These are phyloP conservation scores for Ligdia adustata DNA, from an alignment of 2,888 invertebrate genomes.

Conservation along the genomic window DNA sequence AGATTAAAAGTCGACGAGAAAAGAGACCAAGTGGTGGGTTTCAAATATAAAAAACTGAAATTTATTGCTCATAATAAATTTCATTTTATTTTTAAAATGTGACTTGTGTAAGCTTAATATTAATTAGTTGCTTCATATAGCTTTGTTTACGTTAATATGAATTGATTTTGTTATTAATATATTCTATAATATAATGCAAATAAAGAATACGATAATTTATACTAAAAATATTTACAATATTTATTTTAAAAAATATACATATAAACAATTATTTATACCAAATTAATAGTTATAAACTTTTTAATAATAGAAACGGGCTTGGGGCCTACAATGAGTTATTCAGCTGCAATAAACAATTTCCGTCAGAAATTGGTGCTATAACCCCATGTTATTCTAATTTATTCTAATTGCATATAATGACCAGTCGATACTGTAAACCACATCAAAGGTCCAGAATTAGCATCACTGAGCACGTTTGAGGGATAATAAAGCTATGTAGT, in stretches of 20 bases:
- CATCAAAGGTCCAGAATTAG: conserved; percentile 78
- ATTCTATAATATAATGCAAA: too few species aligned
- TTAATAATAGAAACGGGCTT: not conserved
- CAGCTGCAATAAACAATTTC: conserved; percentile 14
- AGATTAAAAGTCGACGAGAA: conserved; percentile 70
- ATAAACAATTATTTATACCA: too few species aligned
- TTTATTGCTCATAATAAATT: conserved; percentile 24
- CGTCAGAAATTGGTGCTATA: conserved; percentile 13
- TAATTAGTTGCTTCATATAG: conserved; percentile 7
- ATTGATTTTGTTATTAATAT: too few species aligned
- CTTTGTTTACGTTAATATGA: not conserved
- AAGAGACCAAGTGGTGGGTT: conserved; percentile 63
- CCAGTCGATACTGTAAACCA: conserved; percentile 61
- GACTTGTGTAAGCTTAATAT: conserved; percentile 24
- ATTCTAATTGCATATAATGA: conserved; percentile 40
- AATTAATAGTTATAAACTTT: not conserved
- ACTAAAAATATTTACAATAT: too few species aligned
- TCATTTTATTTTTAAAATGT: conserved; percentile 31
- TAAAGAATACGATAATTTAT: too few species aligned
- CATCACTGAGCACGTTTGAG: conserved; percentile 75
- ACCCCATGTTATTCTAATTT: conserved; percentile 25
- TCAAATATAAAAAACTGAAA: conserved; percentile 52
- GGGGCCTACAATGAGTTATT: not conserved
- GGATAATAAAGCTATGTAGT: conserved; percentile 76
- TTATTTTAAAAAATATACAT: too few species aligned